A percentile compares a stretch with the other conserved stretches of the same genome.
phyloP scores from a whole-genome alignment of 2,113 vertebrate genomes.

The Psammodynastes pulverulentus region DNA sequence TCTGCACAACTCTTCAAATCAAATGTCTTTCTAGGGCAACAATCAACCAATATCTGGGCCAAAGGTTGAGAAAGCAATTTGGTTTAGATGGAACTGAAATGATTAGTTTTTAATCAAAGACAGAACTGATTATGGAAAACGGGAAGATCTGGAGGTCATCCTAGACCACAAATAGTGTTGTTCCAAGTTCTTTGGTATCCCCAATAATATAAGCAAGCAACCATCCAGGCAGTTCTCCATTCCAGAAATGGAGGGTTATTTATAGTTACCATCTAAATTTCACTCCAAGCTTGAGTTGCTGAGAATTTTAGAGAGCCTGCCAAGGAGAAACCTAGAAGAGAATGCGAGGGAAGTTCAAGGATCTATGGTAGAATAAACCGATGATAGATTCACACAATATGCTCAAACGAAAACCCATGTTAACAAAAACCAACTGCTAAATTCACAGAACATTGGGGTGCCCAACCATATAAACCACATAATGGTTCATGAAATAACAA shows the following conservation, averaged over 20 bases:
- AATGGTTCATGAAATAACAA: not conserved
- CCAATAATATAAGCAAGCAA: not conserved
- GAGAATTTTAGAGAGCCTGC: not conserved
- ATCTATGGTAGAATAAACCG: not conserved
- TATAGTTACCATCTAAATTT: not conserved
- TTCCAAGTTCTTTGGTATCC: conserved; percentile 23
- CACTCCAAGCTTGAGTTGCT: not conserved
- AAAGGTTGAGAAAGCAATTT: not conserved
- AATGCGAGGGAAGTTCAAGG: not conserved
- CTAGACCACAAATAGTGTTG: not conserved
- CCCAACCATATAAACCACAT: not conserved
- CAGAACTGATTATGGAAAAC: not conserved
- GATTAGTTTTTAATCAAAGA: conserved; percentile 21
- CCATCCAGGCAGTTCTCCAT: not conserved
- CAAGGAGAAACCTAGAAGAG: not conserved
- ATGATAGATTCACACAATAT: not conserved
- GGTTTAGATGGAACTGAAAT: not conserved
- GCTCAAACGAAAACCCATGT: not conserved
- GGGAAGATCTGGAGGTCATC: conserved; percentile 9
- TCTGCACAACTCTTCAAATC: too few relatives aligned
- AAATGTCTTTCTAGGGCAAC: not conserved
- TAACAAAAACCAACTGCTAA: not conserved
- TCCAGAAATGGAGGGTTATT: conserved; percentile 1
- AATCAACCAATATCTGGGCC: not conserved
- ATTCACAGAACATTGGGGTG: not conserved